These are phyloP conservation scores for Lepisosteus oculatus DNA, from an alignment of 2,113 vertebrate genomes.

Conservation along the genomic window DNA sequence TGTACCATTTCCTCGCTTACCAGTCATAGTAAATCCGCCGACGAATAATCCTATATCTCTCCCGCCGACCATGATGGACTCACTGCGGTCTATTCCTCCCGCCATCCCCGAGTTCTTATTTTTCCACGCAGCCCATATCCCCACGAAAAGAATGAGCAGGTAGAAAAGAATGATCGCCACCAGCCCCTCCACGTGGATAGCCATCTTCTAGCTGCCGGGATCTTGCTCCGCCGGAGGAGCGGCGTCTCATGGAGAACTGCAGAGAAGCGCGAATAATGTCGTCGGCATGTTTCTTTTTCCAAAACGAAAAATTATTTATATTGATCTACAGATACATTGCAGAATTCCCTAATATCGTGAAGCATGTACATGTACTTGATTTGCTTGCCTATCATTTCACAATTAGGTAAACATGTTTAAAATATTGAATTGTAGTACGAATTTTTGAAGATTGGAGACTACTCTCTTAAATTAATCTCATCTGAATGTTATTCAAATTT, in stretches of 20 bases:
- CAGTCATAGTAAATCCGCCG: constrained; percentile 96
- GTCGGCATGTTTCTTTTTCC: neutral
- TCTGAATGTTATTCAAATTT: no score
- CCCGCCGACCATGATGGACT: constrained; percentile 93
- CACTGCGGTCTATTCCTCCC: constrained; percentile 72
- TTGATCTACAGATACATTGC: no score
- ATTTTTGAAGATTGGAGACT: no score
- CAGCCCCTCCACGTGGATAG: constrained; percentile 87
- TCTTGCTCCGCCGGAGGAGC: constrained; percentile 44
- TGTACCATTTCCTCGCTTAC: constrained; percentile 57
- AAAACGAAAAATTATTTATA: neutral
- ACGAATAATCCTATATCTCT: constrained; percentile 94
- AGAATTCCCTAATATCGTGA: no score
- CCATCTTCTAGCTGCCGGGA: constrained; percentile 59
- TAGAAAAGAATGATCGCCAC: constrained; percentile 93
- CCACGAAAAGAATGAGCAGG: constrained; percentile 84
- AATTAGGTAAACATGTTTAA: no score
- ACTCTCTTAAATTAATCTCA: no score
- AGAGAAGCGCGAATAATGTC: constrained; percentile 35
- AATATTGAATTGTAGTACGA: no score
- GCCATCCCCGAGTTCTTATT: constrained; percentile 79
- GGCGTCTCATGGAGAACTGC: constrained; percentile 73
- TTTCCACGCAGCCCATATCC: constrained; percentile 98
- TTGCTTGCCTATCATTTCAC: no score
- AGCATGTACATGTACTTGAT: no score